A percentile compares a stretch with the other conserved stretches of the same genome.
Conservation (phyloP, 1,140 invertebrate species). For the Nymphalis io region DNA sequence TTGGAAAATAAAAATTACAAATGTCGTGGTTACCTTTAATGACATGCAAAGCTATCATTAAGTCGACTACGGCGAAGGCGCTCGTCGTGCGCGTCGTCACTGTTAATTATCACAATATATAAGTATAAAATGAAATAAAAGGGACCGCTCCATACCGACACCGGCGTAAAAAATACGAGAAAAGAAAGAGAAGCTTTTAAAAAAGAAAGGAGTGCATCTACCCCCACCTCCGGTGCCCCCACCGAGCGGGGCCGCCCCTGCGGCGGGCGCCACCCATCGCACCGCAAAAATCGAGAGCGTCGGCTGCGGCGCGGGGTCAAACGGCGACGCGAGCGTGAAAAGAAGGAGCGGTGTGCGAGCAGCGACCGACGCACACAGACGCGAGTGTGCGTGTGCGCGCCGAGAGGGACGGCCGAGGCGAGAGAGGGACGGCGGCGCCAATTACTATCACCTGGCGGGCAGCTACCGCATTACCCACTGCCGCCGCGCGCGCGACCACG, state of each 20-base stretch:
- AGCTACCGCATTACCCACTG: conserved; percentile 78
- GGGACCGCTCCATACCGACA: conserved; percentile 74
- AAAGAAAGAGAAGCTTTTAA: conserved; percentile 80
- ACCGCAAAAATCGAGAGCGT: conserved; percentile 78
- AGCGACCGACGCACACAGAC: conserved; percentile 50
- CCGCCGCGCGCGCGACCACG: conserved; percentile 74
- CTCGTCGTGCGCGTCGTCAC: conserved; percentile 72
- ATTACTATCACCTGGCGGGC: conserved; percentile 79
- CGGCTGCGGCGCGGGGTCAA: conserved; percentile 73
- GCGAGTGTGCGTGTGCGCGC: conserved; percentile 62
- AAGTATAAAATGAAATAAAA: conserved; percentile 78
- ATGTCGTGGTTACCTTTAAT: conserved; percentile 75
- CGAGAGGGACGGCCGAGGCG: conserved; percentile 62
- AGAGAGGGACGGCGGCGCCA: conserved; percentile 74
- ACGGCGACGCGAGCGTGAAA: conserved; percentile 77
- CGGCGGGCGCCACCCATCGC: conserved; percentile 72
- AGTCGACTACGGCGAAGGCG: conserved; percentile 67
- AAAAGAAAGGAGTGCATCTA: conserved; percentile 79
- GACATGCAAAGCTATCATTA: conserved; percentile 79
- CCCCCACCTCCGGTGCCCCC: conserved; percentile 62
- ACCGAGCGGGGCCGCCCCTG: conserved; percentile 59
- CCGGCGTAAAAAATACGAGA: conserved; percentile 78
- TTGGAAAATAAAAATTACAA: conserved; percentile 69
- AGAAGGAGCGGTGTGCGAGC: conserved; percentile 70
- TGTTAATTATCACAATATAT: conserved; percentile 80